Evolutionary conservation across 2,797 vertebrate species (phyloP), one percentile per base, ranked within the genome.

Genomic region (Pseudochirops cupreus): DNA sequence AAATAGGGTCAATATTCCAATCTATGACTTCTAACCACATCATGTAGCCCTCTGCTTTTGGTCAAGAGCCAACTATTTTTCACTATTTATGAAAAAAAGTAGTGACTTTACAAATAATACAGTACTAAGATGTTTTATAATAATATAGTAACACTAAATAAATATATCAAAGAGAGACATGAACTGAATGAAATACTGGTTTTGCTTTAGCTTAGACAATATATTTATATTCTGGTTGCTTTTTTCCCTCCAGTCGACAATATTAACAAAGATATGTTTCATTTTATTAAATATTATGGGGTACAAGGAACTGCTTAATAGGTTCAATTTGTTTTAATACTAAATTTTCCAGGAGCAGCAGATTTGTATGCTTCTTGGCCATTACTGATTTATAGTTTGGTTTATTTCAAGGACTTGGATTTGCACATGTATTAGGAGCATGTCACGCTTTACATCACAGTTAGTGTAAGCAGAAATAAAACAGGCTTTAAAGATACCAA

Each of bases 11-110:
- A 54, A 39, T 5, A 90, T 12, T 90, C 28, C 2, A 90, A 29
- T 90, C 89, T 54, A 54, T 54, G 14, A 90, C 31, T 90, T 54
- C 52, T 16, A 55, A 46, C 39, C 12, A 31, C 4, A 54, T 91
- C 0, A 12, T 0, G 0, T 82, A 96, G 92, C 93, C 94, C 33
- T 91, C 55, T 56, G 39, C 0, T 0, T 92, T 97, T 96, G 96
- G 96, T 97, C 96, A 91, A 0, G 0, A 96, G 94, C 91, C 96
- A 96, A 93, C 90, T 93, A 89, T 82, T 39, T 96, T 58, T 96
- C 93, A 95, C 91, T 0, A 3, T 94, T 98, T 98, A 96, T 97
- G 7, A 11, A 10, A 46, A 21, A 74, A 87, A 87, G 74, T 87
- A 87, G 39, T 26, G n/a, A 10, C 26, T 24, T 50, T 50, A 87